These are phyloP conservation scores for Hyperoodon ampullatus DNA, from an alignment of 2,113 vertebrate species.

Conservation along the genomic window DNA sequence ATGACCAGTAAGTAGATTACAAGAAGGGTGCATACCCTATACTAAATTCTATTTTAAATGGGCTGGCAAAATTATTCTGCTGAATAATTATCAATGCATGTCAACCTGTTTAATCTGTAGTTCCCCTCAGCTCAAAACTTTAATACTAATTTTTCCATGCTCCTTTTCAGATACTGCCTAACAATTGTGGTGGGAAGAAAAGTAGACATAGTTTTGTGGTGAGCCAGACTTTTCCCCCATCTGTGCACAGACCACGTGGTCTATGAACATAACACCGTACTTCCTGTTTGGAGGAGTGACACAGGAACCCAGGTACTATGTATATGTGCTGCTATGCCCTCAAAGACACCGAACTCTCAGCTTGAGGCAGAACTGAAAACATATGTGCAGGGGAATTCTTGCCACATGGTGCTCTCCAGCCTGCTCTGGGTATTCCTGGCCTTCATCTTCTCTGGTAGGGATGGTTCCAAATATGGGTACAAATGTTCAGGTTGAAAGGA, in stretches of 20 bases:
- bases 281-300: not conserved
- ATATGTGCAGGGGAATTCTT: not conserved
- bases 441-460: not conserved
- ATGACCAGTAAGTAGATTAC: not conserved
- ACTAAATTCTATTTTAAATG: not conserved
- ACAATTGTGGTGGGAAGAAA: not conserved
- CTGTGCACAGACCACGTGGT: not conserved
- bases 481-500: not conserved
- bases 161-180: not conserved
- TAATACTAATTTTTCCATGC: not conserved
- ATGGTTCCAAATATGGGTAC: rapidly evolving
- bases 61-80: not conserved
- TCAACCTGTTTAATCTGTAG: not conserved
- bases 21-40: not conserved
- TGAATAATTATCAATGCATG: not conserved
- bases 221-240: not conserved
- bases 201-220: not conserved
- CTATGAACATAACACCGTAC: not conserved
- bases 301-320: not conserved
- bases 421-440: not conserved
- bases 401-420: not conserved
- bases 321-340: no score
- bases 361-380: not conserved
- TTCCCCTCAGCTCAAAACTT: not conserved
- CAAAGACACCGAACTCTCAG: not conserved